phyloP scores from a whole-genome alignment of 2,797 vertebrate genomes.

The Ctenosaura bakeri region DNA sequence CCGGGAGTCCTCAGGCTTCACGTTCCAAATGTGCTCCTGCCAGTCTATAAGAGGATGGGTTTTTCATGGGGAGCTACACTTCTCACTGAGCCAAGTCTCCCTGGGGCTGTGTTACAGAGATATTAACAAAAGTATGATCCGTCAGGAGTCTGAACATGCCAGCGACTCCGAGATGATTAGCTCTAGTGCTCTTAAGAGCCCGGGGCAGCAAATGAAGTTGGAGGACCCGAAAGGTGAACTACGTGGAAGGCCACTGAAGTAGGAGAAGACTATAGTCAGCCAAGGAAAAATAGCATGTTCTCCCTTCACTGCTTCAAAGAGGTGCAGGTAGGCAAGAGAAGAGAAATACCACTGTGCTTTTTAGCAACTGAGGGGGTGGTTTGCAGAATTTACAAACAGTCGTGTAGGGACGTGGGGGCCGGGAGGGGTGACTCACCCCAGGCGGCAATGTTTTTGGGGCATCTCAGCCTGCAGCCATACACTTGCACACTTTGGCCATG shows the following conservation, averaged over 20 bases:
- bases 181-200: constrained; percentile 24
- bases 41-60: constrained; percentile 21
- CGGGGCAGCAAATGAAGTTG: background rate
- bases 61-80: background rate
- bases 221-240: background rate
- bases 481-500: too few relatives aligned
- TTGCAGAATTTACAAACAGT: background rate
- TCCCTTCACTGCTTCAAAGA: background rate
- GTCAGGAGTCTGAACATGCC: constrained; percentile 42
- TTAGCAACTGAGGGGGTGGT: too few relatives aligned
- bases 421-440: too few relatives aligned
- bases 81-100: background rate
- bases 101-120: constrained; percentile 22
- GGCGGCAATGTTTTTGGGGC: too few relatives aligned
- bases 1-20: constrained; percentile 10
- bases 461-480: too few relatives aligned
- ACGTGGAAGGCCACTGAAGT: fast-evolving
- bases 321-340: background rate
- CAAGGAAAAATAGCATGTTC: background rate
- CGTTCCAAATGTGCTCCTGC: background rate
- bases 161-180: constrained; percentile 34
- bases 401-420: too few relatives aligned
- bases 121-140: constrained; percentile 38
- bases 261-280: background rate
- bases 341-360: background rate